Conservation (phyloP, 1,140 invertebrate genomes). For the Papilio polytes region DNA sequence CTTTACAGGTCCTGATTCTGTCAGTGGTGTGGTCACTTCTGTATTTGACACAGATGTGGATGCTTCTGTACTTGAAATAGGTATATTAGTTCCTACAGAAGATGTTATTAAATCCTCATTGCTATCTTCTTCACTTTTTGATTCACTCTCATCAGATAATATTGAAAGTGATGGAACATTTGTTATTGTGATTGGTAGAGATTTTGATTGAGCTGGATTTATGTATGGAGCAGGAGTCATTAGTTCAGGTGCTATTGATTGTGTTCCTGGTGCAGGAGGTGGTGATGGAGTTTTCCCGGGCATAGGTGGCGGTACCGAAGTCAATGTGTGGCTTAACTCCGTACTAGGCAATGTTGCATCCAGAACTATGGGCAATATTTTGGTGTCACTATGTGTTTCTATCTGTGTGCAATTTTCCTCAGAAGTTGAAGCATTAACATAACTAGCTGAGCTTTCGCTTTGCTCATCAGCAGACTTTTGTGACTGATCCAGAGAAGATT, state of each 20-base stretch:
- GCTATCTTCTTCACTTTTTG: neutral
- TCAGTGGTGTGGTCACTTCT: neutral
- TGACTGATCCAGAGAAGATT: conserved; percentile 12
- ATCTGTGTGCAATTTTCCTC: neutral
- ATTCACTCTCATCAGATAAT: conserved; percentile 21
- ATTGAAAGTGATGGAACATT: neutral
- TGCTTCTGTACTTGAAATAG: neutral
- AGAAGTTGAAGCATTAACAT: conserved; percentile 9
- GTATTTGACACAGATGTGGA: conserved; percentile 3
- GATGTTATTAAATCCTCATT: neutral
- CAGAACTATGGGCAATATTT: neutral
- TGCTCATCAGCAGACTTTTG: conserved; percentile 11
- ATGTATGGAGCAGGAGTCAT: conserved; percentile 36
- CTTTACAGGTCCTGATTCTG: neutral
- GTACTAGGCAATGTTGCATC: conserved; percentile 11
- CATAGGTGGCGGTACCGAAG: conserved; percentile 35
- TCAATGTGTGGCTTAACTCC: conserved; percentile 10
- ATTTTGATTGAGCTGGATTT: conserved; percentile 28
- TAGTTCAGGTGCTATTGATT: conserved; percentile 38
- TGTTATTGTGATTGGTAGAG: neutral
- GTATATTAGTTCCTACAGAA: neutral
- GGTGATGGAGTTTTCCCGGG: conserved; percentile 42
- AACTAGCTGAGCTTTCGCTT: conserved; percentile 26
- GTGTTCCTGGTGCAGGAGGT: conserved; percentile 43
- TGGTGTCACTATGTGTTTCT: conserved; percentile 6